Evolutionary conservation across 2,113 vertebrate genomes (phyloP).

Genomic region (Chaenogobius annularis): DNA sequence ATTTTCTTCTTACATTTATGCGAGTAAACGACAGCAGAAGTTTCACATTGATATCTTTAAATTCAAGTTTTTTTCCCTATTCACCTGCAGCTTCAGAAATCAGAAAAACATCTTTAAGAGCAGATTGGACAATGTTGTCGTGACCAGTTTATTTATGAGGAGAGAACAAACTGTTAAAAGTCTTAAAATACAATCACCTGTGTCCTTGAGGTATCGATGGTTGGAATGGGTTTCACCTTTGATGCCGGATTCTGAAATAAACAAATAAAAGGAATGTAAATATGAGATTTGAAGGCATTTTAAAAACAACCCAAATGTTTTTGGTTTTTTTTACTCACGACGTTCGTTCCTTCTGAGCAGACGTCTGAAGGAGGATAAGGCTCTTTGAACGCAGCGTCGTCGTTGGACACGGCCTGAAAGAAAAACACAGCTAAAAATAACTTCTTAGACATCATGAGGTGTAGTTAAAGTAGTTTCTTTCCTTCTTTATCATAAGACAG

Average conservation of each 20-base stretch:
- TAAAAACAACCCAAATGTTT: background rate
- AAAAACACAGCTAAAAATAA: background rate
- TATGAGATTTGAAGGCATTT: background rate
- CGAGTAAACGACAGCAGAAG: too few relatives aligned
- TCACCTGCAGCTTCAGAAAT: too few relatives aligned
- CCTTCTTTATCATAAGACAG: too few relatives aligned
- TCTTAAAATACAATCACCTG: conserved; percentile 77
- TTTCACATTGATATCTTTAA: too few relatives aligned
- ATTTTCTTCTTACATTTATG: too few relatives aligned
- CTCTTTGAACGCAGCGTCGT: conserved; percentile 79
- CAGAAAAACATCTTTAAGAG: too few relatives aligned
- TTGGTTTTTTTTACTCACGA: conserved; percentile 67
- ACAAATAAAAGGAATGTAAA: background rate
- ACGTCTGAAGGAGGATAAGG: conserved; percentile 69
- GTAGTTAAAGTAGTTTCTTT: too few relatives aligned
- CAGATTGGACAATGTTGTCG: too few relatives aligned
- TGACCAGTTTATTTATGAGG: too few relatives aligned
- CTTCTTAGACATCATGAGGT: too few relatives aligned
- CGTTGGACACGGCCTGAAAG: conserved; percentile 52
- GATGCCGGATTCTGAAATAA: conserved; percentile 73
- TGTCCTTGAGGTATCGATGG: conserved; percentile 85
- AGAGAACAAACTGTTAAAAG: too few relatives aligned
- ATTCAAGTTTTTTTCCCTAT: too few relatives aligned
- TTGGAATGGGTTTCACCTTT: conserved; percentile 85
- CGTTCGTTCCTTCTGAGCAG: conserved; percentile 62